Evolutionary conservation across 1,140 invertebrate species (phyloP), one percentile per base, ranked within the genome.

Genomic region (Bactericera cockerelli): DNA sequence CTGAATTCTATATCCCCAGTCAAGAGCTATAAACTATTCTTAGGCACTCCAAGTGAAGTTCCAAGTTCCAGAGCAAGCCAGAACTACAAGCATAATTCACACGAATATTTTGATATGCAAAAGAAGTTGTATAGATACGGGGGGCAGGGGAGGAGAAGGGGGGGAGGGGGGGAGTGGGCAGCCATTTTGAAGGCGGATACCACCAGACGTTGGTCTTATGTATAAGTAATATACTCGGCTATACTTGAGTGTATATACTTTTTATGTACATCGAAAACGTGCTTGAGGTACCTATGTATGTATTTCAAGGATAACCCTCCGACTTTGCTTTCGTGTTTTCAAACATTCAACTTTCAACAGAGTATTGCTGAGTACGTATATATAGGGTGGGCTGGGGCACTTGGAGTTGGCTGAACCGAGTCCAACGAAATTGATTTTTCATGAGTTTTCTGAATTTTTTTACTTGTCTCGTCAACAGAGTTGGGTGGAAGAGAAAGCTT

Each of bases 291-390:
- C n/a, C n/a, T n/a, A n/a, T n/a, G n/a, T 31, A 31, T 31, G 13
- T 49, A 19, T 49, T 49, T 49, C 42, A 49, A 49, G 42, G 42
- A 49, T 49, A 49, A 49, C 42, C 42, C 42, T 31, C 28, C 19
- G 19, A 49, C n/a, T 22, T 49, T 6, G 42, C 42, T 49, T 49
- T 49, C 42, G 42, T 49, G 42, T 49, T 49, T 49, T 49, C 22
- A 49, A 49, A 49, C 42, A 49, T 49, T 49, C 42, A 49, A 49
- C 42, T 49, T 49, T 49, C n/a, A 49, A 49, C 42, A 49, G 10
- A 10, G 16, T 16, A 10, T 10, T 36, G 33, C 42, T 19, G 42
- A 49, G 42, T 49, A 49, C 42, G n/a, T n/a, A 16, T 19, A n/a
- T 49, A 49, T 22, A 49, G 42, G 42, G 42, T 49, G 42, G 28